Base-by-base conservation (phyloP, 2,797 vertebrate species). In the Falco peregrinus region DNA sequence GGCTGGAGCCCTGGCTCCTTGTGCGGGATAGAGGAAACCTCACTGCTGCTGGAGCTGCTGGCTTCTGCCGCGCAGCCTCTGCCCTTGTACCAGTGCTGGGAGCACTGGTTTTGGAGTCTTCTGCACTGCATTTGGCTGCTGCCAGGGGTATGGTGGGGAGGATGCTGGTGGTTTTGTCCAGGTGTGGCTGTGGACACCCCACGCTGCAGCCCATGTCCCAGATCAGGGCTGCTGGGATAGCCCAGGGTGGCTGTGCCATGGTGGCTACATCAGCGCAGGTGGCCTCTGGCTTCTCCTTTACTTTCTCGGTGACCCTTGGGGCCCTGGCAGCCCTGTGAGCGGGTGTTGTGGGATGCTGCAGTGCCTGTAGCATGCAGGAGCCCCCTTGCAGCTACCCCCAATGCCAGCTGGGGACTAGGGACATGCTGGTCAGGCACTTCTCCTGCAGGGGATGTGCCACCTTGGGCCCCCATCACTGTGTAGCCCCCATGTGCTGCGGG, bases 391-490 rank as follows among this genome's bases (percentile, higher is more conserved):
- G 31, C 56, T 6, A 0, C n/a, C 56, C 63, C 25, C 8, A 4
- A 6, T 28, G 43, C 57, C 19, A 50, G 8, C 12, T 16, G 48
- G 65, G 54, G 63, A 28, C 45, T 8, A 10, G 54, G 37, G 29
- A 18, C 4, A 0, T 11, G 39, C 65, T 48, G 57, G 24, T 54
- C 0, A 3, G 48, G n/a, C 18, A 3, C 24, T 13, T n/a, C n/a
- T 70, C 56, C 54, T n/a, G 74, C 56, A 29, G 29, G n/a, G 37
- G 39, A 69, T 2, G 11, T 63, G 29, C 48, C 5, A 5, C 48
- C 3, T 7, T 11, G 29, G 47, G 16, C 7, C 29, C 25, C 48
- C 2, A 0, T 50, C 31, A 16, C 50, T 7, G 67, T 1, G 2
- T 31, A 56, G 74, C 57, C 75, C 28, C 75, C 35, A 2, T 0